Evolutionary conservation across 2,113 vertebrate species (phyloP).

Genomic region (Lagopus leucura): DNA sequence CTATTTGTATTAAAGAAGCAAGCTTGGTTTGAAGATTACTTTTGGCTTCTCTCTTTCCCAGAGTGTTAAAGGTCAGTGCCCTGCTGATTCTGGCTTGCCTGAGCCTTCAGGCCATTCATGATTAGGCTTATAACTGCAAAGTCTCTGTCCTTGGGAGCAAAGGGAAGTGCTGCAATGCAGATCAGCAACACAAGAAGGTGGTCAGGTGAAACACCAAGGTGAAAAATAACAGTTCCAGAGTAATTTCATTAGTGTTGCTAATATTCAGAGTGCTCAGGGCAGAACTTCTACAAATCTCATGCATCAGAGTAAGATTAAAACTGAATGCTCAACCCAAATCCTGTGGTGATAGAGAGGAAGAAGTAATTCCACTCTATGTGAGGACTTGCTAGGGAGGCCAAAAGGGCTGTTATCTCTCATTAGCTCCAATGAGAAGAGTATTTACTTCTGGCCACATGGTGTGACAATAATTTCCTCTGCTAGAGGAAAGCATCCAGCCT

Average conservation of each 20-base stretch:
- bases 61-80: slow-evolving; percentile 21
- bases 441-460: not conserved
- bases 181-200: not conserved
- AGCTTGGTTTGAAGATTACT: slow-evolving; percentile 30
- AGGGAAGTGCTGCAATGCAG: slow-evolving; percentile 40
- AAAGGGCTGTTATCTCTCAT: not conserved
- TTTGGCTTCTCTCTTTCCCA: slow-evolving; percentile 16
- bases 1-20: not conserved
- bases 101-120: slow-evolving; percentile 28
- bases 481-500: not conserved
- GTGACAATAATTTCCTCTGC: slow-evolving; percentile 17
- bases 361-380: not conserved
- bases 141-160: slow-evolving; percentile 20
- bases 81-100: slow-evolving; percentile 1
- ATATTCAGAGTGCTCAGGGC: not conserved
- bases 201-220: not conserved
- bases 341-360: not conserved
- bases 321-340: not conserved
- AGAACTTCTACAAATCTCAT: slow-evolving; percentile 15
- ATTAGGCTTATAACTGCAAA: slow-evolving; percentile 21
- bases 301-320: slow-evolving; percentile 20
- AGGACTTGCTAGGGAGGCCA: not conserved
- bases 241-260: slow-evolving; percentile 52
- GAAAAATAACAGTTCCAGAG: slow-evolving; percentile 44
- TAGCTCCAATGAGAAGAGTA: not conserved